Evolutionary conservation across 2,797 vertebrate species (phyloP).

Genomic region (Microtus obscurus): DNA sequence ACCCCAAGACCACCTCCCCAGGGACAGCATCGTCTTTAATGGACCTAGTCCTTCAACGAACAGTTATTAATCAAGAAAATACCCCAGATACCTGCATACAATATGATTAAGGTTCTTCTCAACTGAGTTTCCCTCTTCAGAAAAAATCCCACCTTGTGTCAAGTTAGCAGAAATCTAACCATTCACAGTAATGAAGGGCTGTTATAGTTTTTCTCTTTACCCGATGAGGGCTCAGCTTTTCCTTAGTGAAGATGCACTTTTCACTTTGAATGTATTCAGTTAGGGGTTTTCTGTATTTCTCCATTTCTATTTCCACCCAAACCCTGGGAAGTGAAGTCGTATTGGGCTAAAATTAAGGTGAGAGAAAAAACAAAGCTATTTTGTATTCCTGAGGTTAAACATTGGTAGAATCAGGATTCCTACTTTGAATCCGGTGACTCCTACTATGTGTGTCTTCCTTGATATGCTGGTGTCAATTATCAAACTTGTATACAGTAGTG

Average conservation of each 20-base stretch:
- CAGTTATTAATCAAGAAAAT: background rate
- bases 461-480: too few species aligned
- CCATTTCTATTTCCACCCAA: background rate
- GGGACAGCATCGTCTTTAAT: background rate
- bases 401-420: background rate
- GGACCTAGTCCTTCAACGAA: background rate
- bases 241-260: background rate
- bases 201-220: background rate
- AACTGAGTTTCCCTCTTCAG: background rate
- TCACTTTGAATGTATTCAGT: constrained; percentile 30
- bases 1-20: background rate
- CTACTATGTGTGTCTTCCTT: background rate
- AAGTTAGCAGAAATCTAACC: background rate
- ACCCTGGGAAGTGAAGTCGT: background rate
- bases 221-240: background rate
- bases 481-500: background rate
- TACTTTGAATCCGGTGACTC: background rate
- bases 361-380: background rate
- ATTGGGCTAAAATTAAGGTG: constrained; percentile 1
- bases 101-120: background rate
- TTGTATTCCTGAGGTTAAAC: background rate
- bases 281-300: background rate
- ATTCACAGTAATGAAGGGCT: background rate
- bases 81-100: background rate
- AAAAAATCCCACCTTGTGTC: background rate